Base-by-base conservation (phyloP, 1,140 invertebrate species). In the Sitophilus oryzae region DNA sequence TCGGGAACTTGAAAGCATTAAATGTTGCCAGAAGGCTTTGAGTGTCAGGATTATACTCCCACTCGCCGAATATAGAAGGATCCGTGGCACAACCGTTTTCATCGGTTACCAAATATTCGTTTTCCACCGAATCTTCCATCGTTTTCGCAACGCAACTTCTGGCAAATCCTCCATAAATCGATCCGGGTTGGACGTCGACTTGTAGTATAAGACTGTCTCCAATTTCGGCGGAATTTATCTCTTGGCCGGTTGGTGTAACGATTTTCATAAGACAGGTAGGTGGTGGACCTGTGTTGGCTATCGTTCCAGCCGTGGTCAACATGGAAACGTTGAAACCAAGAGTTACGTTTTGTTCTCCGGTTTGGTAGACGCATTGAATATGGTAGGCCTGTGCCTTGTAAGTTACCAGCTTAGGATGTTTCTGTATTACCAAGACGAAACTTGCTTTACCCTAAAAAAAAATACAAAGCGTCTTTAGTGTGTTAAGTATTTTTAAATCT, bases 1-100 rank as follows among this genome's bases (percentile, higher is more conserved):
- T 91, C 0, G 92, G 93, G 81, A 96, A 96, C 71, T 96, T 96
- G 71, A 96, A 96, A 3, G 92, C 93, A 70, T 93, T 93, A 70
- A 96, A 95, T 55, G 85, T 82, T 35, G 91, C 91, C 66, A 88
- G 76, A 16, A 96, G 72, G 9, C 88, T 82, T 68, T 89, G 88
- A 9, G 85, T 85, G 25, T 91, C 87, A 3, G 85, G 79, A 66
- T 90, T 89, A 59, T 90, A 85, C 60, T 91, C 84, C 92, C 92
- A 96, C 69, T 95, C 91, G 14, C 90, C 91, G 64, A 95, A 95
- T 65, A 95, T 93, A 14, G 82, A 85, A 2, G 90, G 86, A 74
- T 95, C 92, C 0, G 89, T 93, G 11, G 92, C 91, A 65, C 93
- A 96, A 21, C 93, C 93, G 63, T 95, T 89, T 62, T 91, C 91